Evolutionary conservation across 1,140 invertebrate species (phyloP).

Genomic region (Ceratitis capitata): DNA sequence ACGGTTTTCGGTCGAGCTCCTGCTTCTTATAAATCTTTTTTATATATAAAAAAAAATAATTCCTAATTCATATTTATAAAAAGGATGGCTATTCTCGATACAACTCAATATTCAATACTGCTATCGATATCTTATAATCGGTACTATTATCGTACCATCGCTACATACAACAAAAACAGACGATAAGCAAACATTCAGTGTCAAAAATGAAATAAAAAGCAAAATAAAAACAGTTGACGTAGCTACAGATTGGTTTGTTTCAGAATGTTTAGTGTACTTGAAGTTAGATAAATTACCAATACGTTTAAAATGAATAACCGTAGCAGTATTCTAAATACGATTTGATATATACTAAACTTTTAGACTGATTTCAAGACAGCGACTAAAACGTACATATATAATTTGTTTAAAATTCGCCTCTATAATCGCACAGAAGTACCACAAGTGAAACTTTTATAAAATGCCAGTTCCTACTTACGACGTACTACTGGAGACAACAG

Average conservation of each 20-base stretch:
- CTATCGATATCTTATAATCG: too few species aligned
- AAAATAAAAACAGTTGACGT: conserved; percentile 22
- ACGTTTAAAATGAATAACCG: neutral
- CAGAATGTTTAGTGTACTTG: neutral
- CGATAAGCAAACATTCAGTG: neutral
- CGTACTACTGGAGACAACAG: conserved; percentile 66
- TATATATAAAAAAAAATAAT: too few species aligned
- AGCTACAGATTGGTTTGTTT: neutral
- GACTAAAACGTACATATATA: neutral
- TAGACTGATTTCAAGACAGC: neutral
- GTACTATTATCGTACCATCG: too few species aligned
- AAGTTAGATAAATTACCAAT: neutral
- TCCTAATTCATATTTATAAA: too few species aligned
- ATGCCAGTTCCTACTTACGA: conserved; percentile 46
- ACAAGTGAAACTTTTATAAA: neutral
- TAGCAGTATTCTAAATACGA: neutral
- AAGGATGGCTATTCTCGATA: too few species aligned
- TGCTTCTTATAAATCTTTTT: too few species aligned
- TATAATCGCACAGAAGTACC: neutral
- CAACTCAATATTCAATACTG: too few species aligned
- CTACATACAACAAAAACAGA: neutral
- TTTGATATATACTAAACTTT: neutral
- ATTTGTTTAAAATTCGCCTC: neutral
- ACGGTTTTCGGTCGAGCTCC: too few species aligned
- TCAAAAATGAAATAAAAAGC: neutral